Conservation (phyloP, 2,113 vertebrate species). For the Cavia porcellus region DNA sequence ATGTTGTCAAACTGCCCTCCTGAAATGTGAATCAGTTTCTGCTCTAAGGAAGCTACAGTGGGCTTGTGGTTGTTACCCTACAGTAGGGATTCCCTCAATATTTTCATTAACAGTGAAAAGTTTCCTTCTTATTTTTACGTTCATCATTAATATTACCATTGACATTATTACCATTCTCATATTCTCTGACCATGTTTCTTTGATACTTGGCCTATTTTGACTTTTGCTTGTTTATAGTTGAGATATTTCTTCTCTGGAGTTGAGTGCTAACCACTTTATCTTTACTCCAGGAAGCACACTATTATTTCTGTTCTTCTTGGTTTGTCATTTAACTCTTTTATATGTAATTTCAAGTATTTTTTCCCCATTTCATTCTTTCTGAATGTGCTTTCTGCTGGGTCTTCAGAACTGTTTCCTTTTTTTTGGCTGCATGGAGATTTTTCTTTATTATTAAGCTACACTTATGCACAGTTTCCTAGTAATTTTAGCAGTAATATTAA, state of each 20-base stretch:
- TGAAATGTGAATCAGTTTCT: not conserved
- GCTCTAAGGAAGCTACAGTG: fast-evolving
- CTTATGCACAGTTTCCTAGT: not conserved
- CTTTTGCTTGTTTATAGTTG: not conserved
- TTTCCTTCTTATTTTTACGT: not conserved
- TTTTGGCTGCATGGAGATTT: not conserved
- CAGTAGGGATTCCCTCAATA: not conserved
- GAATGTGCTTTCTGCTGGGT: not conserved
- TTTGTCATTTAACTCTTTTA: not conserved
- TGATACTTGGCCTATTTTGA: not conserved
- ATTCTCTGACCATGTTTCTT: not conserved
- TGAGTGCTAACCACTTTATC: not conserved
- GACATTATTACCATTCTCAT: not conserved
- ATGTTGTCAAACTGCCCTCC: not conserved
- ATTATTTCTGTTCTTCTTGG: not conserved
- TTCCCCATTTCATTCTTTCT: not conserved
- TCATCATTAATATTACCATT: not conserved
- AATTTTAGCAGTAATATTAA: not conserved
- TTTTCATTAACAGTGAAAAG: not conserved
- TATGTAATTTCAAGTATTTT: not conserved
- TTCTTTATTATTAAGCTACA: not conserved
- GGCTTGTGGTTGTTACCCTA: too few species aligned
- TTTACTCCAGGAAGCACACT: not conserved
- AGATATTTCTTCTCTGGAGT: not conserved
- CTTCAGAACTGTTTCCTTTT: not conserved